These are phyloP conservation scores for Drosophila hamatofila DNA, from an alignment of 2,888 invertebrate species.

Conservation along the genomic window DNA sequence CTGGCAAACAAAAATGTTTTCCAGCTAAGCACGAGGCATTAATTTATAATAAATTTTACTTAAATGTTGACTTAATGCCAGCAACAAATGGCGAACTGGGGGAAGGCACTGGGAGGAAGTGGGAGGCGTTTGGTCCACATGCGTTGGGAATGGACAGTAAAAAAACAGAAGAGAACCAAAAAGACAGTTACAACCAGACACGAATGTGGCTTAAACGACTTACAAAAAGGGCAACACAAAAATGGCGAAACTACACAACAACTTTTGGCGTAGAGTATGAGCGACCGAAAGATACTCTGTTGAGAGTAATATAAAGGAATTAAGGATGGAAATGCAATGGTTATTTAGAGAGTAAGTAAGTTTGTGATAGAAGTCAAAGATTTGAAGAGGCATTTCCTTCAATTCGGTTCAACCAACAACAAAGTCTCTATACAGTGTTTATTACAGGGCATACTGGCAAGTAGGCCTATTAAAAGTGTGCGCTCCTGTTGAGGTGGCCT, in stretches of 20 bases:
- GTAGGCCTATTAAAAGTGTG: conserved; percentile 20
- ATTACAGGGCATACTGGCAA: conserved; percentile 3
- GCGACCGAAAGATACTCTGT: not conserved
- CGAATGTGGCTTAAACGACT: conserved; percentile 31
- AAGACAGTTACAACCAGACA: conserved; percentile 21
- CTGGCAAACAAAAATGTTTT: not conserved
- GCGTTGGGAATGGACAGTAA: conserved; percentile 1
- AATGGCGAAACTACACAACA: conserved; percentile 43
- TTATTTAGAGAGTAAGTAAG: not conserved
- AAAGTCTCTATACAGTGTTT: accelerated
- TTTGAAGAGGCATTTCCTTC: not conserved
- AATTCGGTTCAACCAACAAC: not conserved
- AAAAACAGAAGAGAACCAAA: conserved; percentile 26
- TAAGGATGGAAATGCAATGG: not conserved
- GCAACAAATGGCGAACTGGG: conserved; percentile 52
- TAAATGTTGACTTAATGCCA: conserved; percentile 47
- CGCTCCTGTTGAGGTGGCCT: conserved; percentile 23
- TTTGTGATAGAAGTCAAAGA: not conserved
- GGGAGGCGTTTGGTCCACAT: not conserved
- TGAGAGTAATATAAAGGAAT: not conserved
- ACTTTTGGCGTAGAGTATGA: not conserved
- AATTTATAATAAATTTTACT: conserved; percentile 58
- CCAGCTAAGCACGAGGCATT: conserved; percentile 28
- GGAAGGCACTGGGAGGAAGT: not conserved
- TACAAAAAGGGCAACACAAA: conserved; percentile 31